phyloP scores from a whole-genome alignment of 1,140 invertebrate species.

The Adelges cooleyi region DNA sequence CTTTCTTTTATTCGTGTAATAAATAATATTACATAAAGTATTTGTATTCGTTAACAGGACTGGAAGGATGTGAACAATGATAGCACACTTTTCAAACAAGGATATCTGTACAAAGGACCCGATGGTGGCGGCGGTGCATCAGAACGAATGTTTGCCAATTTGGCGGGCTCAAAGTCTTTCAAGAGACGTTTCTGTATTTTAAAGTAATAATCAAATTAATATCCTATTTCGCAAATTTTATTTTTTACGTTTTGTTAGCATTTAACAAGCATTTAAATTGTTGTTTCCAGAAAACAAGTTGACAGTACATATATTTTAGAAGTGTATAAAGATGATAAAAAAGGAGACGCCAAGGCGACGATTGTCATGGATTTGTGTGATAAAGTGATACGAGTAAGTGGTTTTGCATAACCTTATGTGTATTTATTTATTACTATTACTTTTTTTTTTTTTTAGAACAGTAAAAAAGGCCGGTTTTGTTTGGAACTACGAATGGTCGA shows the following conservation, averaged over 20 bases:
- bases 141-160: conserved; percentile 72
- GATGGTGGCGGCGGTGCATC: conserved; percentile 50
- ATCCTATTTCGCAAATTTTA: background rate
- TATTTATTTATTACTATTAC: background rate
- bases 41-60: background rate
- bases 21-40: background rate
- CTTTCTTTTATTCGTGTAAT: background rate
- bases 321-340: conserved; percentile 85
- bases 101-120: conserved; percentile 79
- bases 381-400: conserved; percentile 64
- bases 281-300: conserved; percentile 56
- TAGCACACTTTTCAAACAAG: conserved; percentile 72
- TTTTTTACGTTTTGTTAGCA: background rate
- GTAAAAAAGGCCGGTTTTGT: conserved; percentile 70
- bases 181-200: conserved; percentile 81
- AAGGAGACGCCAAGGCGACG: conserved; percentile 76
- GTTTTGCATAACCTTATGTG: background rate
- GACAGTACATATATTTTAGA: conserved; percentile 83
- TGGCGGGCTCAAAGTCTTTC: conserved; percentile 71
- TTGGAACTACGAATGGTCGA: conserved; percentile 79
- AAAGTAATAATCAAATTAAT: conserved; percentile 36
- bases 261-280: background rate
- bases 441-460: conserved; percentile 57
- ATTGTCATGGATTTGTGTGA: conserved; percentile 87
- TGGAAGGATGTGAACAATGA: conserved; percentile 39